Evolutionary conservation across 1,140 invertebrate genomes (phyloP), one percentile per base, ranked within the genome.

Genomic region (Eueides isabella): DNA sequence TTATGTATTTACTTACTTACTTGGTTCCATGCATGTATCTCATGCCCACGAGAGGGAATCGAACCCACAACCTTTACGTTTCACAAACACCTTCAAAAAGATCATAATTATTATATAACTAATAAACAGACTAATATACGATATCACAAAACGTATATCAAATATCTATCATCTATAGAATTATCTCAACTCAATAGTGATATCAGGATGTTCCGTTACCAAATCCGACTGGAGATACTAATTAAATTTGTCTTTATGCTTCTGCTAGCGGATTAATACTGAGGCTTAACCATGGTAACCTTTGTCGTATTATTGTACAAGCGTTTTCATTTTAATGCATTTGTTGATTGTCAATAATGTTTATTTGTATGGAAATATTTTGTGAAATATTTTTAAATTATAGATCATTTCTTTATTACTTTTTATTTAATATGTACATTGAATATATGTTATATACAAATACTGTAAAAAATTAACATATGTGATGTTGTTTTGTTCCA

Each of bases 201-300:
- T 69, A 64, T 48, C 33, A 67, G 65, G 55, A 62, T 72, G 26
- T 72, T 41, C 61, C 38, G 48, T 70, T 72, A 61, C 72, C 61
- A 35, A 73, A 71, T 48, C 55, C 65, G 71, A 61, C 62, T 48
- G 64, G 30, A 66, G 68, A 48, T 74, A 64, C 68, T 85, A 86
- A 86, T 86, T 85, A 84, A 85, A 85, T 86, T 80, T 78, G 80
- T 79, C 82, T 80, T 82, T 85, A 84, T 76, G 76, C 71, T 81
- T 74, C 72, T 66, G 61, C 69, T 69, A 69, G 30, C 61, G 80
- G 75, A 84, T 81, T 85, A 80, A 82, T 83, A 78, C 79, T 69
- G 38, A 67, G 67, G 76, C 62, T 72, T 66, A 64, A 72, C 55
- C 72, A 82, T 82, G 74, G 80, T 72, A 70, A 86, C 81, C 68